A percentile compares a stretch with the other conserved stretches of the same genome.
phyloP scores from a whole-genome alignment of 2,113 vertebrate genomes.

The Cryptomyrus ogoouensis region DNA sequence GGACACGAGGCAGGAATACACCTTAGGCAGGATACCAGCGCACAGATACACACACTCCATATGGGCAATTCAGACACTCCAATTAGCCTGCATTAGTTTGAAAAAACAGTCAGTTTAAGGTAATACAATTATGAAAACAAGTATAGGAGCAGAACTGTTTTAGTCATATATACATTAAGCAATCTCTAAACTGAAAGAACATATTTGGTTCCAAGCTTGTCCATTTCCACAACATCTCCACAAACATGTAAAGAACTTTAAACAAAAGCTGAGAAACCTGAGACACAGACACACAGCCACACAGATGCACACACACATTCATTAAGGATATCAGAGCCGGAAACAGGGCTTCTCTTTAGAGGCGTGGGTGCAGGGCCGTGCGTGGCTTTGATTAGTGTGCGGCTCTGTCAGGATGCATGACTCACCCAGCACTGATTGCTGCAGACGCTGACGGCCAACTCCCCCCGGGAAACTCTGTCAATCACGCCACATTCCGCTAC shows the following conservation, averaged over 20 bases:
- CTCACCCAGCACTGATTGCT: constrained; percentile 1
- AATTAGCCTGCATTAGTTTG: not conserved
- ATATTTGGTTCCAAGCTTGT: not conserved
- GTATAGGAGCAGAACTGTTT: not conserved
- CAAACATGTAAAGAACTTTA: not conserved
- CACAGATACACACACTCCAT: not conserved
- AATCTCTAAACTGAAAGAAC: not conserved
- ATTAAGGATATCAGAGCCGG: not conserved
- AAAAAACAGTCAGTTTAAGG: not conserved
- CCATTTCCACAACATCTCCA: not conserved
- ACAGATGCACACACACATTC: not conserved
- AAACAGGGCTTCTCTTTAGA: not conserved
- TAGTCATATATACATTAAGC: not conserved
- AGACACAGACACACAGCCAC: not conserved
- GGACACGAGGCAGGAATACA: not conserved
- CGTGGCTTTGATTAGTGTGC: not conserved
- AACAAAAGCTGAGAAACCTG: not conserved
- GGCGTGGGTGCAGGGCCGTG: not conserved
- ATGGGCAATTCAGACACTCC: not conserved
- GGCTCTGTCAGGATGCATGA: not conserved
- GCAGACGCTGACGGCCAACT: not conserved
- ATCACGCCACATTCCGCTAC: not conserved
- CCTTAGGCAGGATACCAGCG: not conserved
- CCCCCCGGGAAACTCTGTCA: not conserved
- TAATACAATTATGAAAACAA: not conserved